These are phyloP conservation scores for Athalia circularis DNA, from an alignment of 2,888 invertebrate genomes.

Conservation along the genomic window DNA sequence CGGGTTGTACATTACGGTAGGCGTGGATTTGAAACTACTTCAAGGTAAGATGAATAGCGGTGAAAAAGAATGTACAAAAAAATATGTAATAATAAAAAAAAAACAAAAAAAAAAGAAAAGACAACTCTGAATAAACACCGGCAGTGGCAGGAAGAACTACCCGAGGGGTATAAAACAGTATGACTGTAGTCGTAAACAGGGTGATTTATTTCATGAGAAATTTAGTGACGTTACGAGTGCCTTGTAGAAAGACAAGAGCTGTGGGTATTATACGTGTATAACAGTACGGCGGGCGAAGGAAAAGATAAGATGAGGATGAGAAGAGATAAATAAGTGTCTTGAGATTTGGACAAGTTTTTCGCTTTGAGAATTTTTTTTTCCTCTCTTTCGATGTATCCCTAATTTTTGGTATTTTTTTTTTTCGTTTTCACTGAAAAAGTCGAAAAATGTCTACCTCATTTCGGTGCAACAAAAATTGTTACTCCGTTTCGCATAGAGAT, in stretches of 20 bases:
- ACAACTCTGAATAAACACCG: conserved; percentile 36
- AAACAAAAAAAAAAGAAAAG: background rate
- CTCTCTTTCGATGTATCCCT: background rate
- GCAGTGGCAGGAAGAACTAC: conserved; percentile 20
- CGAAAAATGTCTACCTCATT: background rate
- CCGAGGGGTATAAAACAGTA: conserved; percentile 28
- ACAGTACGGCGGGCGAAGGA: conserved; percentile 38
- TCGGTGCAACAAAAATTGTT: background rate
- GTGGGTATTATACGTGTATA: conserved; percentile 10
- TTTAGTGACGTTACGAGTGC: conserved; percentile 39
- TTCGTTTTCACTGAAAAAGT: background rate
- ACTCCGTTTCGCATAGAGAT: too few relatives aligned
- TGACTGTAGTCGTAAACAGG: conserved; percentile 42
- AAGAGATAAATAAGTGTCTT: conserved; percentile 49
- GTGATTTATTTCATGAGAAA: conserved; percentile 41
- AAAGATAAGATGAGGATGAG: conserved; percentile 46
- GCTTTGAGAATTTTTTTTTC: background rate
- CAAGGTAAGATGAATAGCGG: conserved; percentile 10
- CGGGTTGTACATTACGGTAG: background rate
- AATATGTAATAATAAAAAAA: too few relatives aligned
- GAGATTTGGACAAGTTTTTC: conserved; percentile 26
- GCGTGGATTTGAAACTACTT: conserved; percentile 29
- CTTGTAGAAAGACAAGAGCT: conserved; percentile 30
- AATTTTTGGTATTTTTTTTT: background rate
- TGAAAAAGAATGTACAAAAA: background rate